These are phyloP conservation scores for Eretmochelys imbricata DNA, from an alignment of 2,113 vertebrate species.

Conservation along the genomic window DNA sequence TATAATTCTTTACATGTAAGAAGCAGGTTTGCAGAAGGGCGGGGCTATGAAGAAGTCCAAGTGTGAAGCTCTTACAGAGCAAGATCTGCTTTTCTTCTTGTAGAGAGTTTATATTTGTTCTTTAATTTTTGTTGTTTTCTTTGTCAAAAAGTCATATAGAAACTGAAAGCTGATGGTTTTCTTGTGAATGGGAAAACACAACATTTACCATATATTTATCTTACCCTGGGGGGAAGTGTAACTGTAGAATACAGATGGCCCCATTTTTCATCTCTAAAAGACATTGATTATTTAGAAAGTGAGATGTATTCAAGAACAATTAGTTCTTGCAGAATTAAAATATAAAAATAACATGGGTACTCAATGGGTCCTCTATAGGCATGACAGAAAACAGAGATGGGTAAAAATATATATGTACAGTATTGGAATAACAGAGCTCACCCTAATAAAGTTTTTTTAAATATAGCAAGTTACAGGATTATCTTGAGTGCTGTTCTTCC, in stretches of 20 bases:
- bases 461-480: neutral
- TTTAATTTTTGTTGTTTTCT: neutral
- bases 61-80: neutral
- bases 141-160: neutral
- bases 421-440: neutral
- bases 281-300: neutral
- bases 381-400: neutral
- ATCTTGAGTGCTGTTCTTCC: neutral
- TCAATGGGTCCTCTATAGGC: neutral
- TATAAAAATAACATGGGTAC: neutral
- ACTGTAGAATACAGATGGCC: neutral
- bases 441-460: neutral
- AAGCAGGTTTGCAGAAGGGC: neutral
- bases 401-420: neutral
- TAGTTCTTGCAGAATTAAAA: neutral
- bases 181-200: neutral
- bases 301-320: neutral
- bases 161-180: neutral
- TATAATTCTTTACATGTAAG: neutral
- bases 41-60: neutral
- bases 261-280: neutral
- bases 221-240: neutral
- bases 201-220: neutral
- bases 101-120: neutral
- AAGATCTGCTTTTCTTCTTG: neutral